These are phyloP conservation scores for Anhinga rufa DNA, from an alignment of 2,113 vertebrate genomes.

Conservation along the genomic window DNA sequence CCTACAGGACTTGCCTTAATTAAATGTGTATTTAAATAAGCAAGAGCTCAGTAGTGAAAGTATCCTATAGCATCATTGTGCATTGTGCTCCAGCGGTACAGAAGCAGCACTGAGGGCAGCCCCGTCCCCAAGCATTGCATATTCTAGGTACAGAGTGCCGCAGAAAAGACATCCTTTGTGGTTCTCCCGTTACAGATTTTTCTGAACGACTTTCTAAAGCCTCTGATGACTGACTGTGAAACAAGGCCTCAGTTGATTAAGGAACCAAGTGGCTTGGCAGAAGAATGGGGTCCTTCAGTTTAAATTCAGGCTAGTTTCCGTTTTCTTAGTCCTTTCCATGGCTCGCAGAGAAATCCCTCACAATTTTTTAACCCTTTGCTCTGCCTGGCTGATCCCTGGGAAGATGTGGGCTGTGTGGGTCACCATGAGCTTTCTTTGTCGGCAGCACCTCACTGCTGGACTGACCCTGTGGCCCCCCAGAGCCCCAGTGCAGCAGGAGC, in stretches of 20 bases:
- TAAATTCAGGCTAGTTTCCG: slow-evolving; percentile 51
- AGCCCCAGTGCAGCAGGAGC: background rate
- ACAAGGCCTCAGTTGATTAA: slow-evolving; percentile 61
- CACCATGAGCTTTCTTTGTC: background rate
- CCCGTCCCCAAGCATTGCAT: background rate
- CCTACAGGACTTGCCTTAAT: background rate
- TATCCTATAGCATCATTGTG: slow-evolving; percentile 42
- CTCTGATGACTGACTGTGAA: background rate
- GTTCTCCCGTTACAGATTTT: background rate
- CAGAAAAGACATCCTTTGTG: slow-evolving; percentile 49
- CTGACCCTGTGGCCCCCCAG: rapidly evolving
- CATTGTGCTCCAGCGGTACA: slow-evolving; percentile 5
- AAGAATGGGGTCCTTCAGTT: slow-evolving; percentile 58
- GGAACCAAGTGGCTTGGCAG: background rate
- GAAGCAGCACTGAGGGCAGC: slow-evolving; percentile 32
- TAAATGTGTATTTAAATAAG: slow-evolving; percentile 35
- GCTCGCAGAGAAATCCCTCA: background rate
- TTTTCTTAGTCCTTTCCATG: background rate
- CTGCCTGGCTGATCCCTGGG: background rate
- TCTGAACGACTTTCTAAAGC: slow-evolving; percentile 6
- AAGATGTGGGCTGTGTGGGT: background rate
- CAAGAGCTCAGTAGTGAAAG: background rate
- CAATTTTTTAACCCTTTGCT: slow-evolving; percentile 15
- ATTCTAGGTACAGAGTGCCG: background rate
- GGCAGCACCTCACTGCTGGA: background rate